A percentile compares a stretch with the other conserved stretches of the same genome.
phyloP scores from a whole-genome alignment of 2,888 invertebrate genomes.

The Apodemia hepburni region DNA sequence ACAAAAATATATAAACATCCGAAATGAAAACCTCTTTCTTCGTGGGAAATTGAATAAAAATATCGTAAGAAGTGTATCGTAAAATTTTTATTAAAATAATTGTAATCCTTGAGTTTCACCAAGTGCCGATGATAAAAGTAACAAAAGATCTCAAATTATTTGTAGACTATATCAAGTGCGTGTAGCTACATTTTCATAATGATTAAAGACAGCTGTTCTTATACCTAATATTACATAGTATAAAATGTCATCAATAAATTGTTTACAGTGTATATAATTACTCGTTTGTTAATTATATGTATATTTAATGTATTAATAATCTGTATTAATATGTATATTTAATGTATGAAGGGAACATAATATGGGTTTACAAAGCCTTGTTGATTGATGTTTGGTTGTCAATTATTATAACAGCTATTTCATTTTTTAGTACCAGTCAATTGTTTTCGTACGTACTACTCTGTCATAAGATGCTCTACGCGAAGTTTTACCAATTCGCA shows the following conservation, averaged over 20 bases:
- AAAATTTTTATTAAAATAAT: no score
- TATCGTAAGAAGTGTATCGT: no score
- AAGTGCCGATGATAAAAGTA: not conserved
- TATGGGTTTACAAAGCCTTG: slow-evolving; percentile 58
- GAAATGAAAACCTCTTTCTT: no score
- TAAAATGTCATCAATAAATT: slow-evolving; percentile 1
- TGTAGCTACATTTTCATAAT: not conserved
- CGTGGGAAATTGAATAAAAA: no score
- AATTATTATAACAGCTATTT: slow-evolving; percentile 1
- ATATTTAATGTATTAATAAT: slow-evolving; percentile 1
- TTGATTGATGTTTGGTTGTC: slow-evolving; percentile 63
- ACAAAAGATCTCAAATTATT: not conserved
- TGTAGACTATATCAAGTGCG: not conserved
- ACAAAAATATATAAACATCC: no score
- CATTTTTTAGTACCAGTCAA: slow-evolving; percentile 49
- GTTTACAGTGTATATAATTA: slow-evolving; percentile 9
- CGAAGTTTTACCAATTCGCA: no score
- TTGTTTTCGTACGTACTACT: slow-evolving; percentile 49
- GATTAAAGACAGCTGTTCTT: slow-evolving; percentile 5
- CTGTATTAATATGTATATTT: slow-evolving; percentile 1
- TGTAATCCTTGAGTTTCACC: no score
- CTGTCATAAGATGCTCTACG: no score
- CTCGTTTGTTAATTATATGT: slow-evolving; percentile 6
- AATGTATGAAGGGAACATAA: slow-evolving; percentile 11
- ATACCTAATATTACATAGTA: slow-evolving; percentile 1